Evolutionary conservation across 1,140 invertebrate genomes (phyloP), one percentile per base, ranked within the genome.

Genomic region (Apis dorsata): DNA sequence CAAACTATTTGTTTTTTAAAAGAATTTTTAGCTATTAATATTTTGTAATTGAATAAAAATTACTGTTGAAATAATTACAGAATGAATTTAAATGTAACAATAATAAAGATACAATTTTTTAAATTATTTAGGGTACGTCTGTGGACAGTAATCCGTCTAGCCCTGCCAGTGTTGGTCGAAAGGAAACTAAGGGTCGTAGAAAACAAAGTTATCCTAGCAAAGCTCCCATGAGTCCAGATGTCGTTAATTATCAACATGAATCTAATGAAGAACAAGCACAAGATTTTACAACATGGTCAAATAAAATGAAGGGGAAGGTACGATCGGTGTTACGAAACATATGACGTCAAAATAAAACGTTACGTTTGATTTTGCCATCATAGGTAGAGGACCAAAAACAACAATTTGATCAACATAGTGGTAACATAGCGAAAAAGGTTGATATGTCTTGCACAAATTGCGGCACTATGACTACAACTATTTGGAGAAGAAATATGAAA

Each of bases 391-490:
- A 93, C 59, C 91, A 91, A 51, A 92, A 93, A 34, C 91, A 89
- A 59, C 90, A 92, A 49, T 86, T 92, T n/a, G 93, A 94, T 83
- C 91, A 92, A 44, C 92, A 93, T 53, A 86, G 88, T 49, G 87
- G 89, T 34, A 94, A 93, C 72, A 83, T 90, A 73, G 75, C 91
- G 15, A 94, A 94, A 76, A 94, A 93, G 84, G 95, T 97, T 57
- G 97, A 97, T 90, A 95, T 97, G 90, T 95, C 96, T 21, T 97
- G 97, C 93, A 96, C 96, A 85, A 97, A 97, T 93, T 97, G 97
- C 93, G 97, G 97, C 69, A 99, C 98, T 1, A 96, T 96, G 92
- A 98, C 97, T 19, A 99, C 98, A 44, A 98, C 98, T 1, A 97
- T 99, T 77, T 99, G 98, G 98, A 95, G 98, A 90, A 95, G 98